phyloP scores from a whole-genome alignment of 2,797 vertebrate species.

The Emys orbicularis region DNA sequence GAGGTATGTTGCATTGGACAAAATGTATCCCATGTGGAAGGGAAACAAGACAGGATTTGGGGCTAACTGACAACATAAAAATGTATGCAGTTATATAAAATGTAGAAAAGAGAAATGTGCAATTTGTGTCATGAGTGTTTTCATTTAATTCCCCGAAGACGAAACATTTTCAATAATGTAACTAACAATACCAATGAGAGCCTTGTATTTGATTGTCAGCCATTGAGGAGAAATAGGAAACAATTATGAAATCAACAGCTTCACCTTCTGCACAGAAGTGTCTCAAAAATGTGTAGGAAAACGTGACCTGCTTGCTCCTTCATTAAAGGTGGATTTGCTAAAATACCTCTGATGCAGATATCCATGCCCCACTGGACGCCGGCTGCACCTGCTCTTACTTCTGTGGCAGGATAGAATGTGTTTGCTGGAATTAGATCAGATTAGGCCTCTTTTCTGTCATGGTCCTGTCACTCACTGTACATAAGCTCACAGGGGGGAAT shows the following conservation, averaged over 20 bases:
- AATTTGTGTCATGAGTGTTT: neutral
- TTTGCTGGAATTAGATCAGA: neutral
- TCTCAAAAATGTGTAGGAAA: conserved; percentile 32
- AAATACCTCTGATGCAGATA: conserved; percentile 1
- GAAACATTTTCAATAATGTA: neutral
- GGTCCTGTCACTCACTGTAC: neutral
- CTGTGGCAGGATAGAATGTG: neutral
- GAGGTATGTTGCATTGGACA: neutral
- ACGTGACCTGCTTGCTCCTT: neutral
- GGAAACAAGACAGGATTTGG: neutral
- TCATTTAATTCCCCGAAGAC: neutral
- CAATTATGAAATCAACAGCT: neutral
- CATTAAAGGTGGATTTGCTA: conserved; percentile 50
- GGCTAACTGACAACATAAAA: neutral
- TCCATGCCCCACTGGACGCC: neutral
- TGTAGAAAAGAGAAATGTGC: neutral
- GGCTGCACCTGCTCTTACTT: conserved; percentile 2
- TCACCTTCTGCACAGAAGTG: neutral
- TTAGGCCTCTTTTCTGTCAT: neutral
- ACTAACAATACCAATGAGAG: neutral
- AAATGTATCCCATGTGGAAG: neutral
- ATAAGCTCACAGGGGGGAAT: neutral
- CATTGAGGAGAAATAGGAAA: no score
- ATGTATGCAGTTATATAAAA: neutral
- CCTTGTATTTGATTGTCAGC: neutral